Conservation (phyloP, 2,113 vertebrate species). For the Cisticola juncidis region DNA sequence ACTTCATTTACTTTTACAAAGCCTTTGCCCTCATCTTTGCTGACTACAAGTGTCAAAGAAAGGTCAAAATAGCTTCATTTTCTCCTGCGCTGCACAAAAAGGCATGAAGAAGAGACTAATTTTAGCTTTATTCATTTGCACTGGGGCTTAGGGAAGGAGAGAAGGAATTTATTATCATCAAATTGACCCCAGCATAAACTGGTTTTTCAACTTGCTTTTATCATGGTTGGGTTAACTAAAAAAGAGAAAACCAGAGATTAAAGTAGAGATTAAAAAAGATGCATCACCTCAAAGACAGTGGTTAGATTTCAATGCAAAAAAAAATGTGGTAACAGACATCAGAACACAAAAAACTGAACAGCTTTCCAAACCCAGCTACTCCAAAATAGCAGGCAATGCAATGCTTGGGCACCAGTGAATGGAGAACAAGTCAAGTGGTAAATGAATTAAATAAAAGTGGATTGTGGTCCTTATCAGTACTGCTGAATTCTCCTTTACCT, state of each 20-base stretch:
- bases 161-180: background rate
- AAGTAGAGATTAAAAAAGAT: background rate
- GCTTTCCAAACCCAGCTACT: background rate
- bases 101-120: background rate
- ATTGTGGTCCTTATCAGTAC: background rate
- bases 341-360: background rate
- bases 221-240: background rate
- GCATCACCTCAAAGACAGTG: background rate
- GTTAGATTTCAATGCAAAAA: background rate
- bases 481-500: background rate
- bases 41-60: background rate
- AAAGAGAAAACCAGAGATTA: background rate
- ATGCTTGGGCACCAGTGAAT: background rate
- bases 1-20: background rate
- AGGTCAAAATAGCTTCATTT: slow-evolving; percentile 44
- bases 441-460: background rate
- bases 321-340: background rate
- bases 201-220: background rate
- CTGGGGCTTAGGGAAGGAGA: background rate
- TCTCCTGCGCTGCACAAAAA: background rate
- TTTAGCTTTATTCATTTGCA: background rate
- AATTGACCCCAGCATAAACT: background rate
- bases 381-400: background rate
- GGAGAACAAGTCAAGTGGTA: background rate
- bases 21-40: background rate